These are phyloP conservation scores for Pterocles gutturalis DNA, from an alignment of 2,113 vertebrate genomes.

Conservation along the genomic window DNA sequence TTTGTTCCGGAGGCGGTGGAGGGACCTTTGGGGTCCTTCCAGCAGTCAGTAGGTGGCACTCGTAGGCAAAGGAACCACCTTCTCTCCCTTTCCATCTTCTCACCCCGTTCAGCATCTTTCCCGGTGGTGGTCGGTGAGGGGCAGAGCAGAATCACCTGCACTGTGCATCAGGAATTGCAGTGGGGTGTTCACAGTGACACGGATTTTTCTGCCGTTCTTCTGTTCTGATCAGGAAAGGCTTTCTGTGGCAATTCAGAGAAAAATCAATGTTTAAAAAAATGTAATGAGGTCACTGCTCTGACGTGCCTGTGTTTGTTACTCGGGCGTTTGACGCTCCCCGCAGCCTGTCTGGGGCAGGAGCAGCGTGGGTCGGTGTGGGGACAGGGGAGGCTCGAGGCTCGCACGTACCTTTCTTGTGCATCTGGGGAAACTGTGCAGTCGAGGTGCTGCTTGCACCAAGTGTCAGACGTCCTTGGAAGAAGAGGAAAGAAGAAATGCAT, in stretches of 20 bases:
- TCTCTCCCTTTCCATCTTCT: not conserved
- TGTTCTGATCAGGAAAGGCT: not conserved
- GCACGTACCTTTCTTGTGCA: fast-evolving
- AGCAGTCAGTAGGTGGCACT: slow-evolving; percentile 62
- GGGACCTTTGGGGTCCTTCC: not conserved
- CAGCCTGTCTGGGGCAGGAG: not conserved
- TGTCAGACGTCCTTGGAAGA: not conserved
- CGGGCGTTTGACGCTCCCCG: not conserved
- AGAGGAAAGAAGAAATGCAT: not conserved
- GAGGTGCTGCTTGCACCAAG: fast-evolving
- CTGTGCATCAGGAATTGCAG: not conserved
- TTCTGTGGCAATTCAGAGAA: not conserved
- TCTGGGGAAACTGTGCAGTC: fast-evolving
- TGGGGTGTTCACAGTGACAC: fast-evolving
- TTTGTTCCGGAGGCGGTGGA: not conserved
- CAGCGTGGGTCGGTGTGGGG: fast-evolving
- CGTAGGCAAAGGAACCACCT: not conserved
- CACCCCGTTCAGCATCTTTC: fast-evolving
- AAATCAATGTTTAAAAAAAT: fast-evolving
- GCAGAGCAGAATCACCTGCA: not conserved
- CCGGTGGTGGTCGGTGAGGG: fast-evolving
- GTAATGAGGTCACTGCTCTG: fast-evolving
- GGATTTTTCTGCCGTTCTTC: not conserved
- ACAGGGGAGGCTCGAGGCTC: not conserved
- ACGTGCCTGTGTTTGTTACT: not conserved